phyloP scores from a whole-genome alignment of 2,797 vertebrate species.

The Microcaecilia unicolor region DNA sequence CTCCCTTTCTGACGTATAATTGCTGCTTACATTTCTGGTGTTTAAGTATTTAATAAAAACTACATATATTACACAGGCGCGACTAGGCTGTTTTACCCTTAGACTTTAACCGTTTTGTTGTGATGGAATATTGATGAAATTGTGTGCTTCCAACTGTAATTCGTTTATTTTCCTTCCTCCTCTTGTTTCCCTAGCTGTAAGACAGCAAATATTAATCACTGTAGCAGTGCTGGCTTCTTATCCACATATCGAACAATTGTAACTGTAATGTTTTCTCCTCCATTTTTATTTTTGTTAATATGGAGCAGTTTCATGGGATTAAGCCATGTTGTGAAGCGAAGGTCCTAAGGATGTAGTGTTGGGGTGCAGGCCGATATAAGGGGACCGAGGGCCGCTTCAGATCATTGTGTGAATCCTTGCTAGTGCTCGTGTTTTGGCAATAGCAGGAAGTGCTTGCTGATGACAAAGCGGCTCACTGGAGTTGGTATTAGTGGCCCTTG shows the following conservation, averaged over 20 bases:
- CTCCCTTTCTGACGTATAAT: neutral
- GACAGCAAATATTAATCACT: slow-evolving; percentile 29
- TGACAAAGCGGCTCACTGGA: too few relatives aligned
- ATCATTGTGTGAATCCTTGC: too few relatives aligned
- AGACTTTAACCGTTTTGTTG: slow-evolving; percentile 51
- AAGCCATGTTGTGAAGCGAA: slow-evolving; percentile 33
- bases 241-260: slow-evolving; percentile 38
- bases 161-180: slow-evolving; percentile 16
- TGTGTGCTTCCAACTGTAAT: slow-evolving; percentile 5
- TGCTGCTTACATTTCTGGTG: slow-evolving; percentile 16
- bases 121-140: slow-evolving; percentile 49
- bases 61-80: slow-evolving; percentile 11
- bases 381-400: too few relatives aligned
- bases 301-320: slow-evolving; percentile 29
- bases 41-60: slow-evolving; percentile 20
- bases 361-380: too few relatives aligned
- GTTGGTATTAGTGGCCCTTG: too few relatives aligned
- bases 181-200: slow-evolving; percentile 7
- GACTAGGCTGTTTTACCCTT: slow-evolving; percentile 50
- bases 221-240: slow-evolving; percentile 29
- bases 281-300: slow-evolving; percentile 16
- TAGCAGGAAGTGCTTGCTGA: too few relatives aligned
- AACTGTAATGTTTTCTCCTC: slow-evolving; percentile 9
- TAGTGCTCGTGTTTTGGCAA: too few relatives aligned
- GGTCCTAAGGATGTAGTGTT: slow-evolving; percentile 32